Conservation (phyloP, 2,113 vertebrate genomes). For the Bambusicola thoracicus region DNA sequence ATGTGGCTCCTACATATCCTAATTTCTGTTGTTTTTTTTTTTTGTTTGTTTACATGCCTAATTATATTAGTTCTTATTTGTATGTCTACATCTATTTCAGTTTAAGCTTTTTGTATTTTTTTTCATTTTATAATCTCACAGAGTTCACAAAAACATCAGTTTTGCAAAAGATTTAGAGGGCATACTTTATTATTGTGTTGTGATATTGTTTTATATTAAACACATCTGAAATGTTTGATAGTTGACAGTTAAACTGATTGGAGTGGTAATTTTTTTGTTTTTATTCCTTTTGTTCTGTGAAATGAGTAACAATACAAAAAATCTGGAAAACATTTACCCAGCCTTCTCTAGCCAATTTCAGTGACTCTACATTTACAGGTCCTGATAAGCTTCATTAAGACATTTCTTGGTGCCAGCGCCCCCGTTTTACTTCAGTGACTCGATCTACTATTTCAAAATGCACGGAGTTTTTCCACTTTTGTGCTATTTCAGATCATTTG, state of each 20-base stretch:
- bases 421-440: not conserved
- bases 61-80: not conserved
- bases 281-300: not conserved
- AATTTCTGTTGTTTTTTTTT: fast-evolving
- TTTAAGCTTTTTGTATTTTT: not conserved
- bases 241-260: not conserved
- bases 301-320: not conserved
- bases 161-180: not conserved
- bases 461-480: not conserved
- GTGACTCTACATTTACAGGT: slow-evolving; percentile 25
- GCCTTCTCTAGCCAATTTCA: not conserved
- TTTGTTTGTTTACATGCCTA: fast-evolving
- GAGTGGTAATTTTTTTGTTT: not conserved
- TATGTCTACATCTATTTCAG: not conserved
- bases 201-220: not conserved
- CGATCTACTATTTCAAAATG: slow-evolving; percentile 28
- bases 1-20: too few relatives aligned
- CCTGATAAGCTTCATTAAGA: slow-evolving; percentile 68
- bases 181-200: fast-evolving
- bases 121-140: not conserved
- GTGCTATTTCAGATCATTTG: not conserved
- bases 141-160: not conserved
- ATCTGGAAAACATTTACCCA: fast-evolving
- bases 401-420: not conserved
- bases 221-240: not conserved